Evolutionary conservation across 1,140 invertebrate species (phyloP), one percentile per base, ranked within the genome.

Genomic region (Drosophila carrolli): DNA sequence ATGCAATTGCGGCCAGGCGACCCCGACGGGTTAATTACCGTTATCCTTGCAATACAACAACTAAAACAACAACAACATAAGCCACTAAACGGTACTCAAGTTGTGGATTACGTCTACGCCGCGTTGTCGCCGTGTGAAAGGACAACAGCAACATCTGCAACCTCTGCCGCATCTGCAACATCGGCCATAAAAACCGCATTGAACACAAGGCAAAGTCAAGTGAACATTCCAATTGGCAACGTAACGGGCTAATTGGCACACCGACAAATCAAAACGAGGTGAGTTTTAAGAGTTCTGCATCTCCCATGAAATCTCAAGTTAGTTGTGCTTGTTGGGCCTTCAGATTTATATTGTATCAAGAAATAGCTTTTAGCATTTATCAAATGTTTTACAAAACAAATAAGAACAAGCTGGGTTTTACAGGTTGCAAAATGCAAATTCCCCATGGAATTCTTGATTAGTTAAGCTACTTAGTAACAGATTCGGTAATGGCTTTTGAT

Each of bases 21-120:
- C 73, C 82, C 82, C 82, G 67, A 72, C 68, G 68, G 68, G 74
- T 88, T 86, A 86, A 86, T 86, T 86, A 86, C 82, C 82, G 82
- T 86, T 86, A 86, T 86, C 82, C 82, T 86, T 88, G 82, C 66
- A 68, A 55, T 44, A 29, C 70, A 72, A 40, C 68, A 63, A 41
- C 48, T 47, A 16, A 65, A 48, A n/a, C 27, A 32, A 8, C 75
- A 54, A 41, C 58, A 53, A 38, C 50, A 50, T n/a, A 46, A 46
- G 27, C 68, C 66, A 75, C 63, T 66, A 68, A 83, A 75, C 75
- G 62, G 71, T 79, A 59, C 67, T 54, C 72, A 72, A 65, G 65
- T 71, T 85, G 60, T 67, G 78, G 82, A 81, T 81, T 86, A 85
- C 67, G 67, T 53, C 65, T 59, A 27, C 63, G 41, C 51, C 38